Evolutionary conservation across 37 sponge, comb jelly and placozoan genomes (phyloP).

Genomic region (Hexactinellida sp.): DNA sequence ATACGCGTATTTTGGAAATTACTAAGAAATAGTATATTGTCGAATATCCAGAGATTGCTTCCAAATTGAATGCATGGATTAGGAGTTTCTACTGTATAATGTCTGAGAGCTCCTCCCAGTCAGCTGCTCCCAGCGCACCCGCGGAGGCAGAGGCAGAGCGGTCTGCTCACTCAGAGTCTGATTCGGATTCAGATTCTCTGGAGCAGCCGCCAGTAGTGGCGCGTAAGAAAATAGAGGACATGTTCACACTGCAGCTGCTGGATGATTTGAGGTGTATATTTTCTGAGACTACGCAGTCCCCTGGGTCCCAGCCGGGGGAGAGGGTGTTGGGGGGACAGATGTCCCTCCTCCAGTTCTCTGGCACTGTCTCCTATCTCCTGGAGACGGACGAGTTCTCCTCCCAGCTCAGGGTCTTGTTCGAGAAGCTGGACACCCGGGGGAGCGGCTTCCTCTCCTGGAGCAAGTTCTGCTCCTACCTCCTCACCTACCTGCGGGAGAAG

Average conservation of each 20-base stretch:
- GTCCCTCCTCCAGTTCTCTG: background rate
- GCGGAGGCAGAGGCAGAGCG: too few species aligned
- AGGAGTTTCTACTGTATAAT: too few species aligned
- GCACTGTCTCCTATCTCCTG: background rate
- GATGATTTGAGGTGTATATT: background rate
- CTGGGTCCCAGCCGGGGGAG: background rate
- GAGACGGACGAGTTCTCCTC: background rate
- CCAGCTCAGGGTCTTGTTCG: background rate
- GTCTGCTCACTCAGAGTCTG: background rate
- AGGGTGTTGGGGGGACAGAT: background rate
- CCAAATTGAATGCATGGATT: too few species aligned
- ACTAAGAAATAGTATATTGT: too few species aligned
- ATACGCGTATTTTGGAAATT: too few species aligned
- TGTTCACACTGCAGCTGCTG: background rate
- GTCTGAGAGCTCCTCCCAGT: too few species aligned
- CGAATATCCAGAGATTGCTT: too few species aligned
- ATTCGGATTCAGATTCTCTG: background rate
- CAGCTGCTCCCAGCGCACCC: too few species aligned
- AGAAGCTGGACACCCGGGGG: slow-evolving; percentile 56
- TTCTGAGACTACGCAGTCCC: background rate
- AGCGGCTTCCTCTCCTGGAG: slow-evolving; percentile 62
- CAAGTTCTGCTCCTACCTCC: slow-evolving; percentile 72
- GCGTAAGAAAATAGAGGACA: background rate
- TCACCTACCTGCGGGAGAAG: slow-evolving; percentile 65
- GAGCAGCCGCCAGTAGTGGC: background rate